Evolutionary conservation across 1,140 invertebrate genomes (phyloP).

Genomic region (Dufourea novaeangliae): DNA sequence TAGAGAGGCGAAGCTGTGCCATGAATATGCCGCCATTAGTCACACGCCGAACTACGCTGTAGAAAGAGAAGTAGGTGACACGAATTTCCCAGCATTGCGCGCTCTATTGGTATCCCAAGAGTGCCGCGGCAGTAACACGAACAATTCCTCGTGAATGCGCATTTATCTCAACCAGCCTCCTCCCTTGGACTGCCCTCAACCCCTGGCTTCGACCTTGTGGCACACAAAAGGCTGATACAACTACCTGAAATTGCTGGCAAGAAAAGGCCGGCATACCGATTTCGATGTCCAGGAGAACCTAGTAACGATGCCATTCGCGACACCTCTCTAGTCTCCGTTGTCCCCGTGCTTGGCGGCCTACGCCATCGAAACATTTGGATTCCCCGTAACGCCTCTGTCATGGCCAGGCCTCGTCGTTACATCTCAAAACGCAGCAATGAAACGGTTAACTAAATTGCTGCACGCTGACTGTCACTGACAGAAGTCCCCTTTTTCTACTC

Average conservation of each 20-base stretch:
- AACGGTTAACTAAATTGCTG: conserved; percentile 79
- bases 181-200: not conserved
- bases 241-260: conserved; percentile 38
- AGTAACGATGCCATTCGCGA: not conserved
- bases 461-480: conserved; percentile 76
- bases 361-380: conserved; percentile 64
- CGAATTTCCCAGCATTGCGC: conserved; percentile 67
- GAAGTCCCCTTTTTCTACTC: conserved; percentile 37
- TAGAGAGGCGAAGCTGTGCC: conserved; percentile 49
- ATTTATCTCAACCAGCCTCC: conserved; percentile 56
- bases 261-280: conserved; percentile 27
- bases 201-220: conserved; percentile 15
- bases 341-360: conserved; percentile 22
- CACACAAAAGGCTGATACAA: conserved; percentile 56
- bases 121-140: conserved; percentile 60
- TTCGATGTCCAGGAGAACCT: conserved; percentile 28
- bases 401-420: conserved; percentile 76
- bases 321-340: not conserved
- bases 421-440: conserved; percentile 79
- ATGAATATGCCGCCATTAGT: conserved; percentile 72
- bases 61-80: conserved; percentile 70
- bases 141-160: conserved; percentile 67
- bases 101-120: conserved; percentile 65
- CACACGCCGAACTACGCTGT: conserved; percentile 66
- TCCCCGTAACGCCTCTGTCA: conserved; percentile 69